phyloP scores from a whole-genome alignment of 2,113 vertebrate species.

The Labeo rohita region DNA sequence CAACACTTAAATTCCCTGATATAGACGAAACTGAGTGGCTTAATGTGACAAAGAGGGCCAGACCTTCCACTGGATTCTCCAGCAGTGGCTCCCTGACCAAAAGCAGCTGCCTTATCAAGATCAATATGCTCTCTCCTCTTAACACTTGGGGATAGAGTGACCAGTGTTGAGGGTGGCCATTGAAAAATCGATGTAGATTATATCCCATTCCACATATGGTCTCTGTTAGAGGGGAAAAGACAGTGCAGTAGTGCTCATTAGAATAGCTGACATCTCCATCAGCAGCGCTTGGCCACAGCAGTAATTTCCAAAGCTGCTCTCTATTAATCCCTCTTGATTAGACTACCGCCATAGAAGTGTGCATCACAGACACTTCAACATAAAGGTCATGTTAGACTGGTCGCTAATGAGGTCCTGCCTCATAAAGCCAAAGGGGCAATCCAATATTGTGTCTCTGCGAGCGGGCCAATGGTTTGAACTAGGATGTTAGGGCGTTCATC shows the following conservation, averaged over 20 bases:
- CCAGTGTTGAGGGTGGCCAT: slow-evolving; percentile 10
- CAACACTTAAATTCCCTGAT: slow-evolving; percentile 63
- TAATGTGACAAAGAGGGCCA: slow-evolving; percentile 66
- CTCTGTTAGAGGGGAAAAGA: slow-evolving; percentile 17
- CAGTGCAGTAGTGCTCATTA: slow-evolving; percentile 57
- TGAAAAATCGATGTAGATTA: slow-evolving; percentile 5
- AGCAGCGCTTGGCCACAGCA: slow-evolving; percentile 52
- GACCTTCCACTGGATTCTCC: slow-evolving; percentile 67
- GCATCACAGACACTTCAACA: slow-evolving; percentile 55
- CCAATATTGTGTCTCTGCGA: slow-evolving; percentile 66
- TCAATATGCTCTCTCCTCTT: slow-evolving; percentile 62
- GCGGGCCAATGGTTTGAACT: slow-evolving; percentile 19
- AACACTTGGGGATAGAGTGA: slow-evolving; percentile 47
- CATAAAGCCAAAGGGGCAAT: slow-evolving; percentile 69
- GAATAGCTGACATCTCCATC: slow-evolving; percentile 64
- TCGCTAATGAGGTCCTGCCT: slow-evolving; percentile 71
- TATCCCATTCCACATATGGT: not conserved
- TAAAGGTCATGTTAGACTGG: slow-evolving; percentile 58
- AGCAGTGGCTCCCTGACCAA: slow-evolving; percentile 63
- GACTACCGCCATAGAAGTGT: slow-evolving; percentile 55
- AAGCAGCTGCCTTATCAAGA: slow-evolving; percentile 65
- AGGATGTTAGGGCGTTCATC: slow-evolving; percentile 44
- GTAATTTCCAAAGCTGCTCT: slow-evolving; percentile 63
- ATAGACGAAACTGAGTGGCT: slow-evolving; percentile 68
- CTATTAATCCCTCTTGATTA: slow-evolving; percentile 66